A percentile compares a stretch with the other conserved stretches of the same genome.
phyloP scores from a whole-genome alignment of 2,113 vertebrate genomes.

The Neolamprologus ventralis region DNA sequence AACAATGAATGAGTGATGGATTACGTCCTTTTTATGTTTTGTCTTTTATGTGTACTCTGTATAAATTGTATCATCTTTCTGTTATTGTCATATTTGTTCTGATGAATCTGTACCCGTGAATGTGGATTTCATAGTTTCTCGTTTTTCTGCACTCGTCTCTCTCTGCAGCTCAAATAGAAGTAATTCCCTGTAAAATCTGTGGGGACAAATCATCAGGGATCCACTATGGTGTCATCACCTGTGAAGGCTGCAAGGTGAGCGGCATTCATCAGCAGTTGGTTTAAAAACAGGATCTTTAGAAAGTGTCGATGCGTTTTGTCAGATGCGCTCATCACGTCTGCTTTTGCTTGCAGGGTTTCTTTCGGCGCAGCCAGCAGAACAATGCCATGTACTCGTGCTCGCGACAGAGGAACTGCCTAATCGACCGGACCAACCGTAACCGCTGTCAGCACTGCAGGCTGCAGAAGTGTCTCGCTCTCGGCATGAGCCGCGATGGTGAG shows the following conservation, averaged over 20 bases:
- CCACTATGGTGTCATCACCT: conserved; percentile 90
- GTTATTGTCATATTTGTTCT: neutral
- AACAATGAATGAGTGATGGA: neutral
- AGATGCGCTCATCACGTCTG: neutral
- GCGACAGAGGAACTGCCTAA: conserved; percentile 85
- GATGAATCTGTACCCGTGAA: neutral
- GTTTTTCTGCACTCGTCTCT: neutral
- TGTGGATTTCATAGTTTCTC: neutral
- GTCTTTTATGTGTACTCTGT: neutral
- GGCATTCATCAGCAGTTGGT: neutral
- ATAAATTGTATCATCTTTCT: neutral
- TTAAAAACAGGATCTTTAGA: neutral
- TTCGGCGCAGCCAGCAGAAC: conserved; percentile 88
- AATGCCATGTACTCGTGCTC: conserved; percentile 92
- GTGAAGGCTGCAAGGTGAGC: conserved; percentile 77
- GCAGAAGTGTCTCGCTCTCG: conserved; percentile 86
- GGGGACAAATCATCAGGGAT: conserved; percentile 92
- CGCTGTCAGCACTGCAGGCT: conserved; percentile 90
- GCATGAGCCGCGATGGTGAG: conserved; percentile 92
- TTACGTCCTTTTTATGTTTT: rapidly evolving
- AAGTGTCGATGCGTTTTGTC: neutral
- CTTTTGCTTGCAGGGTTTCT: conserved; percentile 75
- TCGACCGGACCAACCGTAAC: conserved; percentile 90
- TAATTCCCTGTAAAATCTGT: conserved; percentile 92
- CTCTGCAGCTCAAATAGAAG: conserved; percentile 85